These are phyloP conservation scores for Xiphophorus hellerii DNA, from an alignment of 2,113 vertebrate genomes.

Conservation along the genomic window DNA sequence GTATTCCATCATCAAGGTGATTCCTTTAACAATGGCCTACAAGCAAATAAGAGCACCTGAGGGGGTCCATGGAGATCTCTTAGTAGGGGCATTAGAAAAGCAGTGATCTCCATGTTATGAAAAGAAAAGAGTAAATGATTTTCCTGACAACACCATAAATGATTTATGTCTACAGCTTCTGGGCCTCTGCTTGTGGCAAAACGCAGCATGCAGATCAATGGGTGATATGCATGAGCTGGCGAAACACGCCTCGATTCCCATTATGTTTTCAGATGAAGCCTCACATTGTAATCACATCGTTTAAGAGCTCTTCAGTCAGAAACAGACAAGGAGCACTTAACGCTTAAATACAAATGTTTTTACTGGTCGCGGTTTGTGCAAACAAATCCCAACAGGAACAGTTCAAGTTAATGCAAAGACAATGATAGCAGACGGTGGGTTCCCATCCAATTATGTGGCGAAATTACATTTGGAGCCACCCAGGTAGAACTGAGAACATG, in stretches of 20 bases:
- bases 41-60: constrained; percentile 68
- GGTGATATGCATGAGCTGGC: constrained; percentile 39
- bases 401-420: constrained; percentile 73
- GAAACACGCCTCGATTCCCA: constrained; percentile 49
- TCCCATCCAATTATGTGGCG: constrained; percentile 75
- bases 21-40: constrained; percentile 69
- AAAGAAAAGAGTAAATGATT: constrained; percentile 75
- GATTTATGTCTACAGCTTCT: constrained; percentile 67
- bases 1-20: constrained; percentile 77
- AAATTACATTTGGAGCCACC: constrained; percentile 76
- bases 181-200: constrained; percentile 57
- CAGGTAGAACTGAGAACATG: constrained; percentile 69
- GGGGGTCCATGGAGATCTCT: constrained; percentile 47
- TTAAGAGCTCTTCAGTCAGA: constrained; percentile 32
- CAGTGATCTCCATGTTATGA: constrained; percentile 67
- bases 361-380: constrained; percentile 59
- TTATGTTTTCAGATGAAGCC: constrained; percentile 55
- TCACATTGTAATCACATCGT: constrained; percentile 38
- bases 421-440: constrained; percentile 65
- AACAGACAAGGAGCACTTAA: constrained; percentile 52
- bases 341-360: constrained; percentile 51
- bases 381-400: constrained; percentile 69
- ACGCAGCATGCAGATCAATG: constrained; percentile 58
- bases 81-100: constrained; percentile 64
- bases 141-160: constrained; percentile 65